Evolutionary conservation across 35 echinoderm and acorn worm species (phyloP).

Genomic region (Lytechinus variegatus): DNA sequence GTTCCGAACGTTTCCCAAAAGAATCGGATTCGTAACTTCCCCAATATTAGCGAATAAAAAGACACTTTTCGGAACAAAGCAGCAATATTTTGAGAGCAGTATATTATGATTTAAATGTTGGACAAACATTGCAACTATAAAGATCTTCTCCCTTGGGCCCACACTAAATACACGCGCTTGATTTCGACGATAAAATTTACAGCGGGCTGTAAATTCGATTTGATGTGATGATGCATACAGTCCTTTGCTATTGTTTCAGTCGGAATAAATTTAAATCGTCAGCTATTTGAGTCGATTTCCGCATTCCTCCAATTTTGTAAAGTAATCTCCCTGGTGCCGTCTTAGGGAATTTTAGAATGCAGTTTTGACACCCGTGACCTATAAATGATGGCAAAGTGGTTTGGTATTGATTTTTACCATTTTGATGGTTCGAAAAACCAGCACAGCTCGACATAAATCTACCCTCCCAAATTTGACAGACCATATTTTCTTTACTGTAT

Average conservation of each 20-base stretch:
- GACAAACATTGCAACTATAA: background rate
- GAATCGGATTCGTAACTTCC: too few relatives aligned
- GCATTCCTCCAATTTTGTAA: background rate
- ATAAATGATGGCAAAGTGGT: background rate
- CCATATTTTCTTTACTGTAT: too few relatives aligned
- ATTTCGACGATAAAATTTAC: background rate
- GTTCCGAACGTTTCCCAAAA: too few relatives aligned
- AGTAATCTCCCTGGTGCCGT: background rate
- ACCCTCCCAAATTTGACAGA: too few relatives aligned
- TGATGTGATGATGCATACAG: background rate
- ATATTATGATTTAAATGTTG: background rate
- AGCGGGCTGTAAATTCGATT: background rate
- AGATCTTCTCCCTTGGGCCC: background rate
- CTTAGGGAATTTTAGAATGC: background rate
- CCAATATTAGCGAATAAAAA: too few relatives aligned
- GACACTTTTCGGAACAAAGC: too few relatives aligned
- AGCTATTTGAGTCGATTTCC: background rate
- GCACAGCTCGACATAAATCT: too few relatives aligned
- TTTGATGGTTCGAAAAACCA: too few relatives aligned
- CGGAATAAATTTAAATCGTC: background rate
- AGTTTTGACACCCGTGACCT: background rate
- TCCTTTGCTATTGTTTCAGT: background rate
- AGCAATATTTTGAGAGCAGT: background rate
- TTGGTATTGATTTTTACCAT: too few relatives aligned
- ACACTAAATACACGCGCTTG: background rate